These are phyloP conservation scores for Pimephales promelas DNA, from an alignment of 2,113 vertebrate species.

Conservation along the genomic window DNA sequence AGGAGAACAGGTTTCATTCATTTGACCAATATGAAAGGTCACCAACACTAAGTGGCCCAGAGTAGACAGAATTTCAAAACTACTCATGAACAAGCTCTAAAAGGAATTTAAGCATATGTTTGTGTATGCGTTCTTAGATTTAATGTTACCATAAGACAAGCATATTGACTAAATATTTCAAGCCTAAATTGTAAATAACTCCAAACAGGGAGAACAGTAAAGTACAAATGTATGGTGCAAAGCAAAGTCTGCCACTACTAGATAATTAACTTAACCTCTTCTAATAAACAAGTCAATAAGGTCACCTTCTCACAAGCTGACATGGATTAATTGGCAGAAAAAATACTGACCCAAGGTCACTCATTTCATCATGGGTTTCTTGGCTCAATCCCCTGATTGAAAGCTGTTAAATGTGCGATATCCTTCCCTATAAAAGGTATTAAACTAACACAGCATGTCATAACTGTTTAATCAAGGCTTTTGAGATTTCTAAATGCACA, in stretches of 20 bases:
- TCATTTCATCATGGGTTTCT: not conserved
- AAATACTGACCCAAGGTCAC: not conserved
- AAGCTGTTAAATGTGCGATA: not conserved
- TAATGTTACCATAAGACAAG: not conserved
- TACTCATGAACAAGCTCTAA: not conserved
- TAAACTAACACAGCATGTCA: not conserved
- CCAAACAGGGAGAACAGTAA: not conserved
- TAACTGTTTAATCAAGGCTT: not conserved
- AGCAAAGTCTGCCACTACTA: slow-evolving; percentile 39
- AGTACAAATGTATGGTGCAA: slow-evolving; percentile 23
- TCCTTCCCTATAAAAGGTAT: not conserved
- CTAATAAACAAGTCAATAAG: slow-evolving; percentile 24
- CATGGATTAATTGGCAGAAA: not conserved
- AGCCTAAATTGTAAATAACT: slow-evolving; percentile 10
- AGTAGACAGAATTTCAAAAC: not conserved
- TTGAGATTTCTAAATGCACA: not conserved
- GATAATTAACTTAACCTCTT: not conserved
- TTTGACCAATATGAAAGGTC: slow-evolving; percentile 59
- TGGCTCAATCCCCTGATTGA: not conserved
- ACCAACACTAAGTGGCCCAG: slow-evolving; percentile 30
- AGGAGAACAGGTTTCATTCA: slow-evolving; percentile 24
- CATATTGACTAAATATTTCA: not conserved
- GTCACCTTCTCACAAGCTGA: not conserved
- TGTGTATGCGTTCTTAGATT: not conserved
- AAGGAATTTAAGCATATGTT: not conserved